phyloP scores from a whole-genome alignment of 2,888 invertebrate genomes.

The Epistrophe eligans region DNA sequence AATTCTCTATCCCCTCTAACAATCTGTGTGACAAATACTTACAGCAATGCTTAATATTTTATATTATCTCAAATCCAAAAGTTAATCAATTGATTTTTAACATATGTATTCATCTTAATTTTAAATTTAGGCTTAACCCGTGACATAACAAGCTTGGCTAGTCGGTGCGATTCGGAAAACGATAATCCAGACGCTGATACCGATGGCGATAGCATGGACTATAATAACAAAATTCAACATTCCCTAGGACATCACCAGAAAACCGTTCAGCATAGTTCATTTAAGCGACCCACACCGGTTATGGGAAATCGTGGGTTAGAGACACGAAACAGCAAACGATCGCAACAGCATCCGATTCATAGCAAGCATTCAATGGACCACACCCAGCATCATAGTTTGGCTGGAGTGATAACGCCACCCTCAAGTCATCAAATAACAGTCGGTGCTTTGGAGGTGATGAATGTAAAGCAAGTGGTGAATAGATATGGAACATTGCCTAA shows the following conservation, averaged over 20 bases:
- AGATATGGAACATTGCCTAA: conserved; percentile 98
- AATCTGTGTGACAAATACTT: conserved; percentile 76
- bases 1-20: conserved; percentile 55
- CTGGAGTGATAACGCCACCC: conserved; percentile 75
- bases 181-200: conserved; percentile 87
- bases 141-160: conserved; percentile 82
- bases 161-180: conserved; percentile 84
- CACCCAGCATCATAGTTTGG: conserved; percentile 70
- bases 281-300: conserved; percentile 86
- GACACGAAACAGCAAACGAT: conserved; percentile 87
- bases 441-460: conserved; percentile 97
- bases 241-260: conserved; percentile 83
- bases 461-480: conserved; percentile 96
- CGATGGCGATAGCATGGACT: conserved; percentile 86
- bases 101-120: conserved; percentile 7
- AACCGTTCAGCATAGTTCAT: conserved; percentile 84
- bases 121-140: conserved; percentile 81
- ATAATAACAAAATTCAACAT: conserved; percentile 84
- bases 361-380: conserved; percentile 62
- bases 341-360: conserved; percentile 80
- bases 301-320: conserved; percentile 87
- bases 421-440: conserved; percentile 88
- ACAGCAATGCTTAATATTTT: conserved; percentile 61
- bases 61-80: neutral
- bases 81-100: conserved; percentile 3